Base-by-base conservation (phyloP, 2,113 vertebrate genomes). In the Oxygymnocypris stewartii region DNA sequence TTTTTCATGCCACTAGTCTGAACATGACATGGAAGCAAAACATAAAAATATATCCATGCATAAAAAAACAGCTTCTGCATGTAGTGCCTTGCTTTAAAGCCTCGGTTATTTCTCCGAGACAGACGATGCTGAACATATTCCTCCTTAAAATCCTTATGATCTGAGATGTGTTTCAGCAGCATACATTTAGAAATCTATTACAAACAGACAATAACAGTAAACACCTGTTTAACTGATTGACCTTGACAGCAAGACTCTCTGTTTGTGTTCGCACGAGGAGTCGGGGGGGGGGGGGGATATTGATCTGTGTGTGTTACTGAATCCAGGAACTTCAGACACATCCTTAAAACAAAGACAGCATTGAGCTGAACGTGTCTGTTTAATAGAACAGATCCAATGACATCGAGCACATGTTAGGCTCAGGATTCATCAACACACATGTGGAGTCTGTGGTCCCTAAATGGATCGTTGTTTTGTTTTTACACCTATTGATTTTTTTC, bases 401-500 rank as follows among this genome's bases (percentile, higher is more conserved):
- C 8, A 67, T 35, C 6, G 6, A 35, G 63, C n/a, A 28, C 61
- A 25, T 65, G 13, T 63, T 20, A 51, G 49, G 10, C 44, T 47
- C 44, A 47, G 10, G 10, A 47, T 10, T 47, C 44, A 2, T 18
- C 51, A 51, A 51, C 59, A 61, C 59, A n/a, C 59, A 61, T 28
- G 28, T 1, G 79, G 88, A 91, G 89, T 63, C 57, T 75, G 11
- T 65, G 61, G 4, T 65, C 25, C 12, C 59, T 79, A 76, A 88
- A 85, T 49, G 71, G 47, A 69, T 65, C 37, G 35, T 18, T 23
- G 59, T 88, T 82, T 85, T 61, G 49, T 25, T 61, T 78, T 82
- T 69, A 59, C 73, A 6, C 10, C 42, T 81, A 88, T 87, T 74
- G 82, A 80, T 80, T 88, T 76, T n/a, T 31, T 81, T 81, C 65